Base-by-base conservation (phyloP, 2,888 invertebrate species). In the Furcula furcula region DNA sequence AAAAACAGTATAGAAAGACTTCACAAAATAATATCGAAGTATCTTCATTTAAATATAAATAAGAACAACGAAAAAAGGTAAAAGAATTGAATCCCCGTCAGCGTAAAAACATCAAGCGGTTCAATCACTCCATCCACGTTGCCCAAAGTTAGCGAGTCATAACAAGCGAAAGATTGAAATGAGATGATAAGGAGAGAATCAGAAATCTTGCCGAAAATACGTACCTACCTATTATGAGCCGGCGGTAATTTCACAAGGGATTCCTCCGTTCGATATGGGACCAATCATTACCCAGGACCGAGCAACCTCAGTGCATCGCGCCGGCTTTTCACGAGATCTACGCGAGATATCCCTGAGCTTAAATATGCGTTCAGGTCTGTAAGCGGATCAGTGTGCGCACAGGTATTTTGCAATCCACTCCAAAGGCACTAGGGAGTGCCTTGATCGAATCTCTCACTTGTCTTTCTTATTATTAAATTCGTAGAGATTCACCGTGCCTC, bases 161-260 rank as follows among this genome's bases (percentile, higher is more conserved):
- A 85, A 85, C 75, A 82, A 75, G 78, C 77, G 70, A 66, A 74
- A 85, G 86, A 87, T 88, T 80, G 76, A 83, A 85, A 84, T 80
- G 78, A 80, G 76, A 66, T 74, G 87, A 88, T 88, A 85, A 80
- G 56, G 56, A 53, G 48, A 65, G 67, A 83, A 85, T 86, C 81
- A 72, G 80, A 79, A 83, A 86, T 84, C 81, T 86, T 76, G 76
- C 83, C 86, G 71, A 87, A 87, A 86, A 83, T 80, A 75, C 73
- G 71, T 68, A 73, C 75, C 64, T 70, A 73, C 74, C 72, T 78
- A 82, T 83, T 85, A 85, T 69, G 61, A 74, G 64, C 70, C 81
- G 65, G 74, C 84, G 84, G 85, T 85, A 78, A 86, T 87, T 81
- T 81, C 77, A 67, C 67, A 82, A 85, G 84, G 83, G 80, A 86